Conservation (phyloP, 2,888 invertebrate genomes). For the Saturnia japonica region DNA sequence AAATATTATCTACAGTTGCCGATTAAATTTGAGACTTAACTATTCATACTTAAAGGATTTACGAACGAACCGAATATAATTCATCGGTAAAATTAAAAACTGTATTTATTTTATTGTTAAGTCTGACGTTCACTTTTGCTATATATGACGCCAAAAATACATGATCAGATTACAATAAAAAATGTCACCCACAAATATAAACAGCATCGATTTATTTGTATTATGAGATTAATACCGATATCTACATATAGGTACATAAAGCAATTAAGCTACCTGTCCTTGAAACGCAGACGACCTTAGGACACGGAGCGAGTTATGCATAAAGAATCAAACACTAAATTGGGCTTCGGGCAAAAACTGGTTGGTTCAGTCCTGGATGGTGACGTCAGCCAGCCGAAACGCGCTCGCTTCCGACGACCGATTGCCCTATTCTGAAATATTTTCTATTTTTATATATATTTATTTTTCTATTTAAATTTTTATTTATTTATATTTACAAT, state of each 20-base stretch:
- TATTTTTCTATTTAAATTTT: conserved; percentile 7
- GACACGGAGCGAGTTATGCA: conserved; percentile 72
- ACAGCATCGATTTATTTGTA: background rate
- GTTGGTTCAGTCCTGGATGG: conserved; percentile 55
- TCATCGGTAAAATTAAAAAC: background rate
- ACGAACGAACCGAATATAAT: background rate
- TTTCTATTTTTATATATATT: background rate
- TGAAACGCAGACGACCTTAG: conserved; percentile 76
- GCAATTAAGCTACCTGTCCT: conserved; percentile 67
- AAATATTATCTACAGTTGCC: background rate
- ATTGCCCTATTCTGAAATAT: conserved; percentile 23
- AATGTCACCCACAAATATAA: background rate
- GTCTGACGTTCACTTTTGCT: background rate
- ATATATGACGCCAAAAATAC: background rate
- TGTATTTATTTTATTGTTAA: background rate
- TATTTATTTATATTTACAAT: background rate
- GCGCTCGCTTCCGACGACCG: conserved; percentile 60
- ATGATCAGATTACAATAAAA: background rate
- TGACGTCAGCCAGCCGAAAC: conserved; percentile 68
- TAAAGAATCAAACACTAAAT: conserved; percentile 78
- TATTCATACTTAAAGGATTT: background rate
- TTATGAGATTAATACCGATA: background rate
- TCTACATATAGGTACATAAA: conserved; percentile 30
- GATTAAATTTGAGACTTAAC: background rate
- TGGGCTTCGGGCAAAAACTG: conserved; percentile 71